Evolutionary conservation across 92 coral and sea anemone species (phyloP), one percentile per base, ranked within the genome.

Genomic region (Siderastrea siderea): DNA sequence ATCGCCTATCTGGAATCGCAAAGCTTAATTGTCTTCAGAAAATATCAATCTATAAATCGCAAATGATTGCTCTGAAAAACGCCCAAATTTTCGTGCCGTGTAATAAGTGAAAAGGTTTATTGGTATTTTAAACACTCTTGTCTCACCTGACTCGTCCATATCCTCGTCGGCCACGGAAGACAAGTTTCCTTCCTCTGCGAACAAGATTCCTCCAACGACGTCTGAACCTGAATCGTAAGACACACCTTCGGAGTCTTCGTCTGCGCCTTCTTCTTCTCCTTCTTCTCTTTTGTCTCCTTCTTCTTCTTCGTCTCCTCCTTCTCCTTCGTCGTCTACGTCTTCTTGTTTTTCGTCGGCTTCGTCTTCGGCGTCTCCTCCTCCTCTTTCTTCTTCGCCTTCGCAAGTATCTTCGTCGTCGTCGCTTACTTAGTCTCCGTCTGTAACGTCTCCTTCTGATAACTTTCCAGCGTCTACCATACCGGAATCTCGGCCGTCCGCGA

Each of bases 201-300:
- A 48, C 12, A 47, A 84, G 87, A 38, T 65, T 71, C 50, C 87
- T 73, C 87, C 87, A 84, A 51, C 52, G 80, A 50, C 62, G 43
- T 12, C 50, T 7, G 49, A 60, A 84, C 54, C 2, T 61, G 51
- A 84, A 26, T 7, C 87, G 58, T 43, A 84, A 13, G 16, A 84
- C 80, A 44, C 87, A 74, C 10, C 64, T 74, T 48, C 87, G 81
- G 26, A 73, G 80, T 55, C 87, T 62, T 74, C 73, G 77, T 50
- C 53, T 84, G 7, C 68, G 63, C 15, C 54, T 74, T 51, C 74
- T 61, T 60, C 81, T 19, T 51, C 72, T 52, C 48, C 10, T 47
- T 75, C 87, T 60, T 47, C 80, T 74, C 14, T 50, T 43, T 64
- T 73, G 19, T 43, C 81, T 84, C 52, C 87, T 84, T 64, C 14